phyloP scores from a whole-genome alignment of 2,888 invertebrate species.

The Imbricaverruca yamaguchii region DNA sequence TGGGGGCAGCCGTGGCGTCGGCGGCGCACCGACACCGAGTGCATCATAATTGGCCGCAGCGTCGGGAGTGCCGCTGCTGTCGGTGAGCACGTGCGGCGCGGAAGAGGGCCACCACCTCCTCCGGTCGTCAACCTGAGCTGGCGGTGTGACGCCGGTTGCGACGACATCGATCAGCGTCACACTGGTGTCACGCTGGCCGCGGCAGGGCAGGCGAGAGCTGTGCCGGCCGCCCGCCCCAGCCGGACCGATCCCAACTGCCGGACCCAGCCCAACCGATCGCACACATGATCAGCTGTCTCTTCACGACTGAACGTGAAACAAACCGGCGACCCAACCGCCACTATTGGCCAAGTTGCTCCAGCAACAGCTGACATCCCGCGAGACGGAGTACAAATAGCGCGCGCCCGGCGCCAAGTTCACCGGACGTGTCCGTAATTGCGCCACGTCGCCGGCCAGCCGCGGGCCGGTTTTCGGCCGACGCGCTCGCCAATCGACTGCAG shows the following conservation, averaged over 20 bases:
- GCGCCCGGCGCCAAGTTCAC: neutral
- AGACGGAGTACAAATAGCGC: neutral
- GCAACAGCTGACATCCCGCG: neutral
- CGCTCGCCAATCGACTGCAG: neutral
- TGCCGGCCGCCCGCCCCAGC: neutral
- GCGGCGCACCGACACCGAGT: neutral
- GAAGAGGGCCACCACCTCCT: neutral
- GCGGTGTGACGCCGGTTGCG: too few relatives aligned
- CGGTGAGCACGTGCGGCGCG: neutral
- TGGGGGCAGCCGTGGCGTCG: neutral
- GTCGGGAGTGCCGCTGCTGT: neutral
- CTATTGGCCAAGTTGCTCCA: neutral
- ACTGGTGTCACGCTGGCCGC: neutral
- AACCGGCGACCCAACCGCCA: neutral
- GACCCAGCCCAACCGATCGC: too few relatives aligned
- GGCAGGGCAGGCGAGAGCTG: neutral
- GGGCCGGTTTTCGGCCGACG: neutral
- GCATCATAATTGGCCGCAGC: too few relatives aligned
- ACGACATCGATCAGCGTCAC: neutral
- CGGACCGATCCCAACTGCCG: too few relatives aligned
- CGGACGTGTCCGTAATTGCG: neutral
- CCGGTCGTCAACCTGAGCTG: neutral
- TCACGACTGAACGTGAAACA: neutral
- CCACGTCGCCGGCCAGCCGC: neutral
- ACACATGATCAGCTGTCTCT: too few relatives aligned